Conservation (phyloP, 2,888 invertebrate species). For the Nemoura dubitans region DNA sequence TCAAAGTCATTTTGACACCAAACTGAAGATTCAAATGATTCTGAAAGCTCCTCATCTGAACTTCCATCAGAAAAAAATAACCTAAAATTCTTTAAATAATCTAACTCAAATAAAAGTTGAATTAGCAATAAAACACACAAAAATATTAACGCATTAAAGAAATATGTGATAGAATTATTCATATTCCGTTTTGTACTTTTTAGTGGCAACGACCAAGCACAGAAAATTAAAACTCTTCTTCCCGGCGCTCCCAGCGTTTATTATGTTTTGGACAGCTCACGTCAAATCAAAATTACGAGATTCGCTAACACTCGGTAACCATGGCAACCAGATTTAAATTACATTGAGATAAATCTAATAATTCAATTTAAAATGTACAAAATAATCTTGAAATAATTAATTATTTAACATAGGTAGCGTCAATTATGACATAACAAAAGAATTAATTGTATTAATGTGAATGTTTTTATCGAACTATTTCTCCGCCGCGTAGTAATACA, state of each 20-base stretch:
- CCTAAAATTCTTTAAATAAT: background rate
- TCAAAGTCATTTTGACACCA: constrained; percentile 50
- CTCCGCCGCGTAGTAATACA: background rate
- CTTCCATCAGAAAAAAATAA: constrained; percentile 1
- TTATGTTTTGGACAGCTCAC: background rate
- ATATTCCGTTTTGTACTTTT: background rate
- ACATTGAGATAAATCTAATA: background rate
- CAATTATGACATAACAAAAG: too few species aligned
- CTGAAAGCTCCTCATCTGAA: background rate
- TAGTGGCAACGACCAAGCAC: background rate
- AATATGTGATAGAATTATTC: background rate
- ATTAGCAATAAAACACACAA: background rate
- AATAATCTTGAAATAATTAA: background rate
- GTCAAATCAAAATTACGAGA: background rate
- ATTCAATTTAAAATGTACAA: background rate
- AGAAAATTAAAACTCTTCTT: background rate
- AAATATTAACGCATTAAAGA: background rate
- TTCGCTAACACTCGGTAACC: background rate
- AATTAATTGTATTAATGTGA: too few species aligned
- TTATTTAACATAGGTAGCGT: too few species aligned
- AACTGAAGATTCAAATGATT: constrained; percentile 48
- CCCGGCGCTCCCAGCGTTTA: background rate
- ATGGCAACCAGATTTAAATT: background rate
- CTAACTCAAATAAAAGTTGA: background rate
- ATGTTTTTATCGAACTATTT: constrained; percentile 1